A percentile compares a stretch with the other conserved stretches of the same genome.
These are phyloP conservation scores for Halotydeus destructor DNA, from an alignment of 1,140 invertebrate genomes.

Conservation along the genomic window DNA sequence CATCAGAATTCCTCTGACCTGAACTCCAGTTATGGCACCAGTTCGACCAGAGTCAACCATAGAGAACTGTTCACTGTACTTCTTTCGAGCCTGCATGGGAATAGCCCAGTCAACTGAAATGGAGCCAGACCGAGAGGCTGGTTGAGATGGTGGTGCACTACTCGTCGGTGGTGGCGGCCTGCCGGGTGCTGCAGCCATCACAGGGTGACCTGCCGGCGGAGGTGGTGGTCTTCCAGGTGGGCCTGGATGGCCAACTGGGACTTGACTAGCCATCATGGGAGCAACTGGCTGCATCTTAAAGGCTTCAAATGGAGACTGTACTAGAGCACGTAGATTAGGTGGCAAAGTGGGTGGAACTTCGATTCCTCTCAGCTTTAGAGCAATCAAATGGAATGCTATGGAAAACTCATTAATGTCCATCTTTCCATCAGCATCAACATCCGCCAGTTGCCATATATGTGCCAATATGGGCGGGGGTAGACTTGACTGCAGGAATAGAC, in stretches of 20 bases:
- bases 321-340: too few relatives aligned
- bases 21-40: constrained; percentile 38
- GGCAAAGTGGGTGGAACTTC: constrained; percentile 71
- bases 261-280: neutral
- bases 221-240: constrained; percentile 14
- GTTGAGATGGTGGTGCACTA: constrained; percentile 17
- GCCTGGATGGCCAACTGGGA: constrained; percentile 19
- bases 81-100: too few relatives aligned
- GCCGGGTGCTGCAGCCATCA: constrained; percentile 10
- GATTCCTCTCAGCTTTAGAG: constrained; percentile 69
- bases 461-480: constrained; percentile 65
- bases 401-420: constrained; percentile 92
- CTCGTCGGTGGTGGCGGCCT: constrained; percentile 19
- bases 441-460: constrained; percentile 86
- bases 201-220: constrained; percentile 13
- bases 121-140: neutral
- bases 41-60: neutral
- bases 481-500: constrained; percentile 78
- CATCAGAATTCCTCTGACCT: constrained; percentile 81
- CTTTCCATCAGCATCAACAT: constrained; percentile 87
- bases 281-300: constrained; percentile 10
- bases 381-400: constrained; percentile 91
- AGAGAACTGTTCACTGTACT: too few relatives aligned
- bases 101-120: constrained; percentile 48
- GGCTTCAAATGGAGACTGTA: too few relatives aligned